Base-by-base conservation (phyloP, 1,140 invertebrate species). In the Arion vulgaris region DNA sequence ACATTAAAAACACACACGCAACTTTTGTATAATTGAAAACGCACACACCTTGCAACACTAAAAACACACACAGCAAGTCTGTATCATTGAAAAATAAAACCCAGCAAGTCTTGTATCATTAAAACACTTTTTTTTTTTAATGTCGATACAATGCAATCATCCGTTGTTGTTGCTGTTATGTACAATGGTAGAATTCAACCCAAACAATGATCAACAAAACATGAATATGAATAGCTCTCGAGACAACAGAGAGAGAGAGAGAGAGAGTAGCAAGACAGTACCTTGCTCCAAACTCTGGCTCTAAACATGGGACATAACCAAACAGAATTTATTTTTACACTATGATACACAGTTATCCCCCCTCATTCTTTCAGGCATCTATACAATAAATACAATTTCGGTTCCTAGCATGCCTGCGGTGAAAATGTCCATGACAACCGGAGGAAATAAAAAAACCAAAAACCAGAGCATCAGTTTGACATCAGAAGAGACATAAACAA, bases 311-410 rank as follows among this genome's bases (percentile, higher is more conserved):
- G 19, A 66, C n/a, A 32, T 2, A 32, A 66, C 51, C 4, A 5
- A 32, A 66, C 28, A 2, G 28, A 32, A 32, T 28, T 32, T 28
- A 66, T 7, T 32, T 7, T 66, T 66, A 66, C 62, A 66, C n/a
- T 66, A 66, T 66, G 62, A 66, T 32, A 66, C 62, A 66, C 5
- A 23, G 51, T 57, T 57, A 57, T 57, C 53, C 28, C n/a, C 62
- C 62, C 62, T 66, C 11, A 5, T 7, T 66, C 4, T 66, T 32
- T 17, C 2, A 17, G 28, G n/a, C 62, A 66, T 66, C 62, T 66
- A 66, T 66, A 34, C 62, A 66, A 66, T 66, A 66, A 66, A 66
- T 66, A 66, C 53, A 57, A n/a, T 23, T 19, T 57, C 17, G 9
- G 9, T 57, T 57, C 15, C 19, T 57, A 4, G 19, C 53, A 23